Conservation (phyloP, 2,797 vertebrate genomes). For the Siniperca obscura region DNA sequence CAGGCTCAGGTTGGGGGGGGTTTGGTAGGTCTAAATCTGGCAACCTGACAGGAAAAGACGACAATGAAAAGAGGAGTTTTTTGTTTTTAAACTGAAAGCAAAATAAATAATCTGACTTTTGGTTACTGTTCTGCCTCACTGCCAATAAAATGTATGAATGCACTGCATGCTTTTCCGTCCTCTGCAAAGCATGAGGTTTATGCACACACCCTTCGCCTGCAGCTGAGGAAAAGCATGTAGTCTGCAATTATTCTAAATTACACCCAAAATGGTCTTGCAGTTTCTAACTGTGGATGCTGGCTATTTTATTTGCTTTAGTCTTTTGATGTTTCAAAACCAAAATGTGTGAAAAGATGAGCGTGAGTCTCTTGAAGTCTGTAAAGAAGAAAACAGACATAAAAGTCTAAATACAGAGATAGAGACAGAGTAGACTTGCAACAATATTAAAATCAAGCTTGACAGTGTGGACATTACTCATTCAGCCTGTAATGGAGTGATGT, state of each 20-base stretch:
- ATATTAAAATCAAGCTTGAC: slow-evolving; percentile 20
- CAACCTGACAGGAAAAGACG: slow-evolving; percentile 9
- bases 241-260: slow-evolving; percentile 77
- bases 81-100: slow-evolving; percentile 26
- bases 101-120: slow-evolving; percentile 59
- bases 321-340: slow-evolving; percentile 51
- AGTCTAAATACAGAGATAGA: slow-evolving; percentile 22
- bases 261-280: slow-evolving; percentile 58
- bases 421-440: neutral
- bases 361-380: neutral
- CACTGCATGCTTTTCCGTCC: slow-evolving; percentile 43
- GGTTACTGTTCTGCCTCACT: slow-evolving; percentile 29
- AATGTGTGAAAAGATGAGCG: slow-evolving; percentile 51
- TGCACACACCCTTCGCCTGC: slow-evolving; percentile 67
- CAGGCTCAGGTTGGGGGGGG: slow-evolving; percentile 11
- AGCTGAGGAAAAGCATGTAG: slow-evolving; percentile 63
- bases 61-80: slow-evolving; percentile 25
- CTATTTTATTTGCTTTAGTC: slow-evolving; percentile 54
- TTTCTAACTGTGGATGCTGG: slow-evolving; percentile 52
- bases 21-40: slow-evolving; percentile 30
- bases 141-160: slow-evolving; percentile 55
- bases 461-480: slow-evolving; percentile 51
- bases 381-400: slow-evolving; percentile 22
- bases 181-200: slow-evolving; percentile 57
- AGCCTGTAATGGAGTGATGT: slow-evolving; percentile 43